Percentiles rank a stretch among this genome's conserved stretches.
phyloP scores from a whole-genome alignment of 2,797 vertebrate species.

The Phataginus tetradactyla region DNA sequence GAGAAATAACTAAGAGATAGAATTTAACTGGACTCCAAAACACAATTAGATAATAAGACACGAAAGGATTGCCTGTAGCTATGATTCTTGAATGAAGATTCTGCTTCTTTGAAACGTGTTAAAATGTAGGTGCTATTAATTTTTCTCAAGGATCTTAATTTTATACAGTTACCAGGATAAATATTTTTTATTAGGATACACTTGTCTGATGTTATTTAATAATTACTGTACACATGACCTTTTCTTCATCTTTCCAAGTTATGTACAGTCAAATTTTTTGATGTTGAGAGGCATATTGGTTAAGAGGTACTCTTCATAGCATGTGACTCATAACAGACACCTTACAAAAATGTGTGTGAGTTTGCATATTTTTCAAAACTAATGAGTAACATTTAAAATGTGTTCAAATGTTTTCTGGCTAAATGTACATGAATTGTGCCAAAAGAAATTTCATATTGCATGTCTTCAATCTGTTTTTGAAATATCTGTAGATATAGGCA shows the following conservation, averaged over 20 bases:
- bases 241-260: slow-evolving; percentile 65
- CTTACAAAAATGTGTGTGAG: slow-evolving; percentile 70
- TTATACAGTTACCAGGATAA: slow-evolving; percentile 45
- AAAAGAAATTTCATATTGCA: slow-evolving; percentile 71
- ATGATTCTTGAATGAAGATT: not conserved
- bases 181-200: slow-evolving; percentile 60
- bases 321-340: slow-evolving; percentile 75
- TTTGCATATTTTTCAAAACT: slow-evolving; percentile 80
- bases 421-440: slow-evolving; percentile 72
- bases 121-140: not conserved
- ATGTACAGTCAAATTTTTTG: slow-evolving; percentile 61
- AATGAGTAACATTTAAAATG: slow-evolving; percentile 78
- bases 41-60: not conserved
- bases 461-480: slow-evolving; percentile 70
- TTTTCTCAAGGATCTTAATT: slow-evolving; percentile 44
- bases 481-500: slow-evolving; percentile 72
- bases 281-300: slow-evolving; percentile 46
- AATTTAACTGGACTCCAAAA: not conserved
- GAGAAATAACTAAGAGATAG: not conserved
- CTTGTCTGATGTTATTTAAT: slow-evolving; percentile 55
- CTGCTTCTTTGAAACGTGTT: slow-evolving; percentile 9
- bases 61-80: not conserved
- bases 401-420: slow-evolving; percentile 77
- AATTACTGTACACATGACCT: slow-evolving; percentile 61
- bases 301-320: slow-evolving; percentile 68